phyloP scores from a whole-genome alignment of 2,797 vertebrate genomes.

The Pipistrellus pipistrellus region DNA sequence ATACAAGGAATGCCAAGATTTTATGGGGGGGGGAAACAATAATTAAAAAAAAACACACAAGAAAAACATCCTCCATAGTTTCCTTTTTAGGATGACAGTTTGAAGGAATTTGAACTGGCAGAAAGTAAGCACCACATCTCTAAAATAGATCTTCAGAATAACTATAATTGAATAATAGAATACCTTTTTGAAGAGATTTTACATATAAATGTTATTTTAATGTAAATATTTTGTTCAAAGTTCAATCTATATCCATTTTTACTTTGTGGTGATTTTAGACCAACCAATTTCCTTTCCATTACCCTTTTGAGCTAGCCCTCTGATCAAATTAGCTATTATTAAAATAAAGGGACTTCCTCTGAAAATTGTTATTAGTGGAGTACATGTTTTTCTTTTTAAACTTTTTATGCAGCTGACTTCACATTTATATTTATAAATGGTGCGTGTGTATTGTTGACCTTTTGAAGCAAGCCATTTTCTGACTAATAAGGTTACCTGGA shows the following conservation, averaged over 20 bases:
- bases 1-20: constrained; percentile 69
- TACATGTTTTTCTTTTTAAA: not conserved
- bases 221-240: not conserved
- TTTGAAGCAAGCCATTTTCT: constrained; percentile 59
- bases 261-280: not conserved
- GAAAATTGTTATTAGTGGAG: constrained; percentile 18
- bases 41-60: too few species aligned
- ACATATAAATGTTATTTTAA: constrained; percentile 20
- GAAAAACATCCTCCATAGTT: constrained; percentile 1
- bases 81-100: constrained; percentile 64
- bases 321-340: constrained; percentile 74
- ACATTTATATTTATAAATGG: constrained; percentile 51
- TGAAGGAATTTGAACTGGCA: constrained; percentile 63
- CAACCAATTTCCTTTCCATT: constrained; percentile 59
- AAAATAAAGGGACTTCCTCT: constrained; percentile 67
- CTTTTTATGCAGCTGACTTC: constrained; percentile 42
- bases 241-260: constrained; percentile 62
- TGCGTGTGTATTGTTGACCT: not conserved
- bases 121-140: constrained; percentile 32
- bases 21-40: not conserved
- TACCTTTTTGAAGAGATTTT: constrained; percentile 24
- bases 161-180: constrained; percentile 41
- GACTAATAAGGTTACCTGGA: constrained; percentile 4
- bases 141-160: constrained; percentile 54
- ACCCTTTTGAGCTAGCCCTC: not conserved